These are phyloP conservation scores for Agriopis aurantiaria DNA, from an alignment of 2,888 invertebrate species.

Conservation along the genomic window DNA sequence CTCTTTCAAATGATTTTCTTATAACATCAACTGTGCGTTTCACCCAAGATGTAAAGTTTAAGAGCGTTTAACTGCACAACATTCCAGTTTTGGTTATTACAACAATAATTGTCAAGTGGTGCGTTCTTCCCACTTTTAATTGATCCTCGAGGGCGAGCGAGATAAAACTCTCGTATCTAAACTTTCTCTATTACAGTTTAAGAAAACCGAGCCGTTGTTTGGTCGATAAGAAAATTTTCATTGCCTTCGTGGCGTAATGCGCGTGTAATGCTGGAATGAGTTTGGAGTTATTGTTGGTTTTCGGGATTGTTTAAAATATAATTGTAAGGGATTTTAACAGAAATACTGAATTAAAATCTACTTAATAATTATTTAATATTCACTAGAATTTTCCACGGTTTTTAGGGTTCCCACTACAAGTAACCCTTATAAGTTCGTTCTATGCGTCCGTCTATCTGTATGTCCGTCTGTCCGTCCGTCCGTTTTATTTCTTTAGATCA, in stretches of 20 bases:
- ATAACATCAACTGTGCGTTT: no score
- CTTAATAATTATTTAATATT: not conserved
- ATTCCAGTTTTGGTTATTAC: slow-evolving; percentile 70
- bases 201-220: slow-evolving; percentile 78
- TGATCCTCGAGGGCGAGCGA: slow-evolving; percentile 85
- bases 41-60: not conserved
- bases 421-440: no score
- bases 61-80: slow-evolving; percentile 32
- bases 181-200: slow-evolving; percentile 86
- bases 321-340: slow-evolving; percentile 7
- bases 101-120: slow-evolving; percentile 80
- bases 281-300: slow-evolving; percentile 54
- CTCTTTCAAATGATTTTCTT: no score
- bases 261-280: slow-evolving; percentile 59
- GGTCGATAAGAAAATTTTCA: slow-evolving; percentile 80
- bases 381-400: no score
- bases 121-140: slow-evolving; percentile 82
- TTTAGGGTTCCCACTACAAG: no score
- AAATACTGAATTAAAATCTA: not conserved
- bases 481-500: no score
- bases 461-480: no score
- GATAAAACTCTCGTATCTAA: slow-evolving; percentile 83
- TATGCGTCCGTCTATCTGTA: no score
- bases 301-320: slow-evolving; percentile 19
- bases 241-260: slow-evolving; percentile 62